A percentile compares a stretch with the other conserved stretches of the same genome.
These are phyloP conservation scores for Leucoraja erinaceus DNA, from an alignment of 2,113 vertebrate genomes.

Conservation along the genomic window DNA sequence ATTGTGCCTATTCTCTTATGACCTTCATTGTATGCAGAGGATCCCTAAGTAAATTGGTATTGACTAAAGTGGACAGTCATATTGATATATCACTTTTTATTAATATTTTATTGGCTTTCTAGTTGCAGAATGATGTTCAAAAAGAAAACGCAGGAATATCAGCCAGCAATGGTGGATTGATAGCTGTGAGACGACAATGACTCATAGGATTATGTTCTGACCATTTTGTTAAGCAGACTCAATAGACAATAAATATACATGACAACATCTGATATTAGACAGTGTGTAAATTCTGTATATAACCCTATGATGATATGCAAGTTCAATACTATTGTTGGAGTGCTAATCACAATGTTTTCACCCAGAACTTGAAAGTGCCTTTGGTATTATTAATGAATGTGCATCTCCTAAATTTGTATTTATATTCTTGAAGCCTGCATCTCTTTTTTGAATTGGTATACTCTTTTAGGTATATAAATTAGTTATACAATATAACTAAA, in stretches of 20 bases:
- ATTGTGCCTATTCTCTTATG: neutral
- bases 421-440: neutral
- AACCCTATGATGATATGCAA: neutral
- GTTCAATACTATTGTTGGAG: neutral
- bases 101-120: constrained; percentile 11
- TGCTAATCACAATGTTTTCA: neutral
- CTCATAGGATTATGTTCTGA: neutral
- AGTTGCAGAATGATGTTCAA: neutral
- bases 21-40: neutral
- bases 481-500: no score
- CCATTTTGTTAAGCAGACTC: neutral
- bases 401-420: neutral
- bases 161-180: neutral
- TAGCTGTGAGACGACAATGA: neutral
- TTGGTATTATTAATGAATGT: neutral
- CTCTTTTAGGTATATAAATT: neutral
- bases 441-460: neutral
- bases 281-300: neutral
- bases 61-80: neutral
- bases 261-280: neutral
- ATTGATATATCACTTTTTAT: neutral
- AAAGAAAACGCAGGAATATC: neutral
- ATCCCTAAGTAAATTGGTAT: neutral
- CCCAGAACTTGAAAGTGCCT: neutral
- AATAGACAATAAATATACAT: neutral